Base-by-base conservation (phyloP, 2,797 vertebrate species). In the Sebastes paucispinis region DNA sequence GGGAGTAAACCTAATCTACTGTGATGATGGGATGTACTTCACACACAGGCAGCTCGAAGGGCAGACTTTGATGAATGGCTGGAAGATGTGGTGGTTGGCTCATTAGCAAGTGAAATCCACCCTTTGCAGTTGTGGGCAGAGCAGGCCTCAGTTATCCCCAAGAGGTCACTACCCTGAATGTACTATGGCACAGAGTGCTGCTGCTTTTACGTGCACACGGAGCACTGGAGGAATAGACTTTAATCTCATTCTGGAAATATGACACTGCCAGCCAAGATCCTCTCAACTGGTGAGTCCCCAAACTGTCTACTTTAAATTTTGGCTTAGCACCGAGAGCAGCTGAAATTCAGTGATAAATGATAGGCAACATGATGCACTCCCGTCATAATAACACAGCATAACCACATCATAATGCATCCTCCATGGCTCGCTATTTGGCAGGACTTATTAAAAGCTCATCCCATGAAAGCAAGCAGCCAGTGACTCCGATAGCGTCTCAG, bases 31-130 rank as follows among this genome's bases (percentile, higher is more conserved):
- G 83, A 82, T 88, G 80, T 79, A 81, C 79, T 90, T 87, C 77
- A 90, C 82, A 89, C 70, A 69, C 62, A 39, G 58, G 59, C 73
- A 86, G 75, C 78, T 76, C 65, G 25, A 75, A 58, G 69, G 58
- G 65, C 80, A 89, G 90, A 82, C 80, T 76, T 74, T 87, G 91
- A 93, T 88, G 83, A 88, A 91, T 92, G 81, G 59, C 78, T 82
- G 31, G 76, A 75, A 84, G 92, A 90, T 88, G 73, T 50, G 82
- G 78, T 80, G 72, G 73, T 77, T 83, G 69, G 50, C 84, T 91
- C 86, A 93, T 94, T 93, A 94, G 87, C 92, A 92, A 92, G 91
- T 91, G 74, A 94, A 93, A 94, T 88, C 82, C 83, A 75, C 13
- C 74, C 69, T 59, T 84, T 88, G 81, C 81, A 69, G 79, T 70